Conservation (phyloP, 2,113 vertebrate species). For the Chelonoidis abingdonii region DNA sequence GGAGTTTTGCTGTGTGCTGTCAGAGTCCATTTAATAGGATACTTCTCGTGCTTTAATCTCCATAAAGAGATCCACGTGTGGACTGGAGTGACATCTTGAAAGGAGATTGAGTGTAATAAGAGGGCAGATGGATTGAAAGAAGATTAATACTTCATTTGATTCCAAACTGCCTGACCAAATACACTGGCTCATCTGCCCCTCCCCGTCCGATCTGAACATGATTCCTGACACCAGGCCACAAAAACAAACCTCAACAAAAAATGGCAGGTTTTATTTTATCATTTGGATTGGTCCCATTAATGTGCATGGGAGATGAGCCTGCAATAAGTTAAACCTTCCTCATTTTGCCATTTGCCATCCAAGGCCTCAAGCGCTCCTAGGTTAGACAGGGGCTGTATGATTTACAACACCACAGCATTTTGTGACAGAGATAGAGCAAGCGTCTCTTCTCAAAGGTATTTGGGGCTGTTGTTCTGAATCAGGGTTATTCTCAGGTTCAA, state of each 20-base stretch:
- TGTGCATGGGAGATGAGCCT: not conserved
- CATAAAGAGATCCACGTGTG: slow-evolving; percentile 3
- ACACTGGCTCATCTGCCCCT: not conserved
- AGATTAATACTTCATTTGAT: slow-evolving; percentile 43
- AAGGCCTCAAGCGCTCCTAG: not conserved
- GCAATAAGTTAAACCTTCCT: not conserved
- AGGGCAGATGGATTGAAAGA: slow-evolving; percentile 32
- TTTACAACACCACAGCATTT: not conserved
- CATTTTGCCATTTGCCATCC: not conserved
- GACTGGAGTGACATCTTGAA: slow-evolving; percentile 10
- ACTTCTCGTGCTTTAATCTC: not conserved
- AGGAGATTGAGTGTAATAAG: slow-evolving; percentile 23
- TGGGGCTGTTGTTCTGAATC: slow-evolving; percentile 54
- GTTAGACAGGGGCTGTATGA: not conserved
- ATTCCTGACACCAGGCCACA: not conserved
- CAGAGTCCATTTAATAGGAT: slow-evolving; percentile 1
- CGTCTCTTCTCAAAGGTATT: not conserved
- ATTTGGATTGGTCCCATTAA: not conserved
- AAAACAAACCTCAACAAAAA: not conserved
- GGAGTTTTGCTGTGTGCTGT: not conserved
- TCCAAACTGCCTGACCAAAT: slow-evolving; percentile 1
- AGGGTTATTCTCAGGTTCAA: slow-evolving; percentile 69
- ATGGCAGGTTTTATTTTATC: not conserved
- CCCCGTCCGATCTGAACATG: not conserved
- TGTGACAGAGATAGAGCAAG: not conserved